Percentiles rank a stretch among this genome's conserved stretches.
Conservation (phyloP, 92 coral and sea anemone genomes). For the Montipora capitata region DNA sequence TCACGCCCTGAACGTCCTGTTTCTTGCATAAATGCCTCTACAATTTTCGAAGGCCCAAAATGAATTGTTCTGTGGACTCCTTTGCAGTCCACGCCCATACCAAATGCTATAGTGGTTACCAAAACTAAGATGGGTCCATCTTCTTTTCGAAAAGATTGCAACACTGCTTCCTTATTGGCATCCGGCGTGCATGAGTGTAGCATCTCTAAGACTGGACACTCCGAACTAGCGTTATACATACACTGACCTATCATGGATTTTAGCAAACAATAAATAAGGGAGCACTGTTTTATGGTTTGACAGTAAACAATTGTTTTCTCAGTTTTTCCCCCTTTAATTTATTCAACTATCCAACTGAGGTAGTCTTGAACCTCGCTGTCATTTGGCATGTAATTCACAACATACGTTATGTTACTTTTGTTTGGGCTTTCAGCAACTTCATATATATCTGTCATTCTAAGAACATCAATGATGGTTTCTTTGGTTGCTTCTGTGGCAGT, state of each 20-base stretch:
- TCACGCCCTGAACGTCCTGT: slow-evolving; percentile 29
- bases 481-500: slow-evolving; percentile 33
- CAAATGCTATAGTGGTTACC: slow-evolving; percentile 49
- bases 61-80: slow-evolving; percentile 56
- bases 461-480: slow-evolving; percentile 37
- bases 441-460: slow-evolving; percentile 20
- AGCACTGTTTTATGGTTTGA: slow-evolving; percentile 58
- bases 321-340: slow-evolving; percentile 1
- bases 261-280: slow-evolving; percentile 21
- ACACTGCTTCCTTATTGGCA: slow-evolving; percentile 41
- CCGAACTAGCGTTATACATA: slow-evolving; percentile 11
- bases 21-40: slow-evolving; percentile 28
- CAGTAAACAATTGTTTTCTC: slow-evolving; percentile 15
- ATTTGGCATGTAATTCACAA: slow-evolving; percentile 48
- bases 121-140: slow-evolving; percentile 18
- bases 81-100: slow-evolving; percentile 58
- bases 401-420: slow-evolving; percentile 27
- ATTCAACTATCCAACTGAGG: slow-evolving; percentile 27
- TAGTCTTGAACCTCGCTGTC: slow-evolving; percentile 36
- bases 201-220: slow-evolving; percentile 33
- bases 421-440: slow-evolving; percentile 47
- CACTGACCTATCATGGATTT: slow-evolving; percentile 23
- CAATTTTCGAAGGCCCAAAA: slow-evolving; percentile 51
- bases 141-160: slow-evolving; percentile 30
- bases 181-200: slow-evolving; percentile 50